Evolutionary conservation across 2,797 vertebrate genomes (phyloP).

Genomic region (Gephyroberyx darwinii): DNA sequence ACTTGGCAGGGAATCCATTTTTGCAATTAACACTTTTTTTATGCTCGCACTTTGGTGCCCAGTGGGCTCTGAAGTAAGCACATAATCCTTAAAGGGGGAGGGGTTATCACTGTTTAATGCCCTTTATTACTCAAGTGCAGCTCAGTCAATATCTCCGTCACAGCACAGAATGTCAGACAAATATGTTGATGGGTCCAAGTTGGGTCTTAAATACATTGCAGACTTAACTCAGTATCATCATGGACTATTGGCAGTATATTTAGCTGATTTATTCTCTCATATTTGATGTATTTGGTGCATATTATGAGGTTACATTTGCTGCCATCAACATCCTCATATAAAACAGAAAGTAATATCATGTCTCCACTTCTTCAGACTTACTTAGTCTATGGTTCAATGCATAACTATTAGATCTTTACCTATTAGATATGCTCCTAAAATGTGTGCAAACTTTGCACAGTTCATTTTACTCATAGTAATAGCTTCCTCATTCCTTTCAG

Average conservation of each 20-base stretch:
- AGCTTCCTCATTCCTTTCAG: neutral
- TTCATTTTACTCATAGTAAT: constrained; percentile 14
- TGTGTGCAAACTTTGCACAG: neutral
- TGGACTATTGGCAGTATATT: constrained; percentile 2
- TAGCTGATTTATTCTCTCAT: neutral
- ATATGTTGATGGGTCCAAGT: constrained; percentile 35
- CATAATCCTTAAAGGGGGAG: constrained; percentile 76
- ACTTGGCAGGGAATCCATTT: constrained; percentile 71
- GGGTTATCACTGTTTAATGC: constrained; percentile 67
- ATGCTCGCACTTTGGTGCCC: constrained; percentile 65
- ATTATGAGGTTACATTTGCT: constrained; percentile 2
- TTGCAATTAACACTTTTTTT: constrained; percentile 78
- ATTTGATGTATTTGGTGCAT: constrained; percentile 8
- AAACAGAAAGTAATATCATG: constrained; percentile 1
- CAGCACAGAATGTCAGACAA: constrained; percentile 56
- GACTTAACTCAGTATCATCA: constrained; percentile 20
- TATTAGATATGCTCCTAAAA: too few species aligned
- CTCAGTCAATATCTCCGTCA: constrained; percentile 61
- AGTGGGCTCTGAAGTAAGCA: constrained; percentile 71
- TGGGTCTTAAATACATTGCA: constrained; percentile 33
- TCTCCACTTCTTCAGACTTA: too few species aligned
- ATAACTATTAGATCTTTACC: too few species aligned
- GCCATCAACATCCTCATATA: neutral
- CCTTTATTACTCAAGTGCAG: constrained; percentile 69
- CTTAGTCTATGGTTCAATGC: too few species aligned